Conservation (phyloP, 1,140 invertebrate species). For the Sesamia nonagrioides region DNA sequence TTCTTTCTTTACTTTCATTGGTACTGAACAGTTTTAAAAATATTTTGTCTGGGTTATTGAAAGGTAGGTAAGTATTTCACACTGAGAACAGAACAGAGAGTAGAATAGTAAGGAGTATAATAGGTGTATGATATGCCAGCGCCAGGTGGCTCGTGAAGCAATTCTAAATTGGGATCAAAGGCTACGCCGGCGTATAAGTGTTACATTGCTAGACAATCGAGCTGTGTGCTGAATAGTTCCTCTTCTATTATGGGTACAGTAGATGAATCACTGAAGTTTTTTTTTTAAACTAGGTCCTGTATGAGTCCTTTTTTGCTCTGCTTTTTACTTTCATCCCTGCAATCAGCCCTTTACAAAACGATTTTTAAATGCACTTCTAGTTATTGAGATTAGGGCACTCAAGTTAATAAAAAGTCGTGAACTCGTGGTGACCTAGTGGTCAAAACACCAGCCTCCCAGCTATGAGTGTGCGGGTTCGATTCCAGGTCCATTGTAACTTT, state of each 20-base stretch:
- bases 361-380: no score
- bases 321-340: no score
- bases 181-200: constrained; percentile 12
- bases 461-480: no score
- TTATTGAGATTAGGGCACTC: no score
- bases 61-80: neutral
- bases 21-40: no score
- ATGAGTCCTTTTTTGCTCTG: neutral
- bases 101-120: neutral
- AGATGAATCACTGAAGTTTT: neutral
- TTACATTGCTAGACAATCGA: constrained; percentile 17
- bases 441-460: no score
- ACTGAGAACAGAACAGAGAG: neutral
- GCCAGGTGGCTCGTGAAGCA: constrained; percentile 15
- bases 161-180: constrained; percentile 19
- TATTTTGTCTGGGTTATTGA: no score
- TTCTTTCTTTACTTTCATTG: no score
- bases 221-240: neutral
- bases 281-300: neutral
- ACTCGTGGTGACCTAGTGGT: no score
- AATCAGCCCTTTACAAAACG: no score
- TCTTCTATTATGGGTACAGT: neutral
- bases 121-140: neutral
- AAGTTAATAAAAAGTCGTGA: no score
- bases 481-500: no score